These are phyloP conservation scores for Eumeta japonica DNA, from an alignment of 1,140 invertebrate species.

Conservation along the genomic window DNA sequence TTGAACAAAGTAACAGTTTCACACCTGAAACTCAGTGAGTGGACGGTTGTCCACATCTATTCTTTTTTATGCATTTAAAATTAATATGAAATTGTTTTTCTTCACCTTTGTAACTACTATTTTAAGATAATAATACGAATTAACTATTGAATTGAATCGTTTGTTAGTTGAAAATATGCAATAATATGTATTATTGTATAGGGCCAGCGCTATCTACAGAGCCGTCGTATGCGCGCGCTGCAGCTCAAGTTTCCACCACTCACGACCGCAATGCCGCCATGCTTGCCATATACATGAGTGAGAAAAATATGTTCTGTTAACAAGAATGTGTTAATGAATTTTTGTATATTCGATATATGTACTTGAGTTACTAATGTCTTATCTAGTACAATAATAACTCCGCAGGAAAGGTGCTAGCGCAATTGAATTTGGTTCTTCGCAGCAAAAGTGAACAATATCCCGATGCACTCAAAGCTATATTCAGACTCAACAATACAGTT, in stretches of 20 bases:
- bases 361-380: too few species aligned
- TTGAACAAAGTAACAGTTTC: too few species aligned
- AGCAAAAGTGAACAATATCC: conserved; percentile 85
- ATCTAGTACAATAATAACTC: too few species aligned
- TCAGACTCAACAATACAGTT: conserved; percentile 89
- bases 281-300: conserved; percentile 43
- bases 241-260: conserved; percentile 15
- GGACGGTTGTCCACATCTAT: too few species aligned
- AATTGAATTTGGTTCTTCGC: conserved; percentile 79
- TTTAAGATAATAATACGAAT: not conserved
- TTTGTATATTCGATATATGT: too few species aligned
- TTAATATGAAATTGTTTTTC: too few species aligned
- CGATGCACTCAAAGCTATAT: conserved; percentile 80
- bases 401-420: conserved; percentile 80
- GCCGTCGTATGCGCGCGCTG: conserved; percentile 30
- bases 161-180: too few species aligned
- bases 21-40: too few species aligned
- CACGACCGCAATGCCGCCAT: conserved; percentile 33
- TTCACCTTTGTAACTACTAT: too few species aligned
- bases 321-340: not conserved
- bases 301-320: conserved; percentile 12
- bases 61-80: too few species aligned
- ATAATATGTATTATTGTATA: conserved; percentile 7
- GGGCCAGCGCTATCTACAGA: conserved; percentile 30
- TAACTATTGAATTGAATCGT: not conserved